phyloP scores from a whole-genome alignment of 2,113 vertebrate species.

The Falco punctatus region DNA sequence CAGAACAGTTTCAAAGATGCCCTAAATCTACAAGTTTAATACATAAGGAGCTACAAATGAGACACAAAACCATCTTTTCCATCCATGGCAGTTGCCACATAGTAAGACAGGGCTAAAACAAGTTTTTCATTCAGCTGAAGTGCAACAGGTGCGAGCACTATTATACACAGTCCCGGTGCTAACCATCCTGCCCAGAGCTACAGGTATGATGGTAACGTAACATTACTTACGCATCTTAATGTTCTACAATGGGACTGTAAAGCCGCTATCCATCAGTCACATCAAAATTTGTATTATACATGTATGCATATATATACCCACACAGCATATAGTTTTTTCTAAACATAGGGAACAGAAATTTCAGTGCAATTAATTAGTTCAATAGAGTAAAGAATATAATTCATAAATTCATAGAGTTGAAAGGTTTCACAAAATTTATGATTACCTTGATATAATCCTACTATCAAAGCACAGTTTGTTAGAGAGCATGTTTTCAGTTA shows the following conservation, averaged over 20 bases:
- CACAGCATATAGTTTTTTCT: not conserved
- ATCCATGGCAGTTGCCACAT: not conserved
- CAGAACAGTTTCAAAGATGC: not conserved
- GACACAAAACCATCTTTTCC: not conserved
- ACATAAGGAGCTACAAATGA: not conserved
- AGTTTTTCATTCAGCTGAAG: not conserved
- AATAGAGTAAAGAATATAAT: not conserved
- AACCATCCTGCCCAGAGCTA: not conserved
- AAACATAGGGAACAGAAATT: not conserved
- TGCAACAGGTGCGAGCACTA: not conserved
- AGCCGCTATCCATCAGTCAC: not conserved
- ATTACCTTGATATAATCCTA: constrained; percentile 84
- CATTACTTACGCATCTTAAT: not conserved
- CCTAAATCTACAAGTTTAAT: not conserved
- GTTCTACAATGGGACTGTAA: not conserved
- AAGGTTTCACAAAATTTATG: not conserved
- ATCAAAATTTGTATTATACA: not conserved
- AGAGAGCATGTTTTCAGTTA: constrained; percentile 84
- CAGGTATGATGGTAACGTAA: not conserved
- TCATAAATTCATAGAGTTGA: not conserved
- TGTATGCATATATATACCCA: not conserved
- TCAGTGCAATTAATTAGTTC: not conserved
- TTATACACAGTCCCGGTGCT: not conserved
- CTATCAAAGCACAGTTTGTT: constrained; percentile 81
- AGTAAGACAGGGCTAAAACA: not conserved